Conservation (phyloP, 2,888 invertebrate species). For the Liposcelis brunnea region DNA sequence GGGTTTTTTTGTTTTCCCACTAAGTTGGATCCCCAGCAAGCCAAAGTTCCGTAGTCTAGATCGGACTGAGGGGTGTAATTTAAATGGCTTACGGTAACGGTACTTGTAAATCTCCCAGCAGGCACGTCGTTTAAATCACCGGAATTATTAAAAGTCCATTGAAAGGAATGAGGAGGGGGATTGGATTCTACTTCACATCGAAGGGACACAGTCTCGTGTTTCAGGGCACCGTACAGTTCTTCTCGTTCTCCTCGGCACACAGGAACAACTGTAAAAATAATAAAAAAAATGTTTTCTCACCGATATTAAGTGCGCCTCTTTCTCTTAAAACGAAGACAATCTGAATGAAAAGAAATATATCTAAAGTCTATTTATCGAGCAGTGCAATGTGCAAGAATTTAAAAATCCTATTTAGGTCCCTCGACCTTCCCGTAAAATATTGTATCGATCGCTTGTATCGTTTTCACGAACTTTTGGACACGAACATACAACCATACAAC, state of each 20-base stretch:
- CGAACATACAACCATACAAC: no score
- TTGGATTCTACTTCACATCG: conserved; percentile 79
- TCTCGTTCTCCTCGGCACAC: conserved; percentile 60
- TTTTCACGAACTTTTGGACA: no score
- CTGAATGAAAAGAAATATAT: no score
- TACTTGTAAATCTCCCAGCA: conserved; percentile 41
- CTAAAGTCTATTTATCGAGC: no score
- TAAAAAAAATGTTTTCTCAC: neutral
- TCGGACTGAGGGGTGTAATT: conserved; percentile 77
- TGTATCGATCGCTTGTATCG: no score
- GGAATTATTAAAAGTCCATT: conserved; percentile 87
- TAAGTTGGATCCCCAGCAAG: conserved; percentile 70
- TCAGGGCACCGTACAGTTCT: conserved; percentile 69
- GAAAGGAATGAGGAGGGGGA: conserved; percentile 68
- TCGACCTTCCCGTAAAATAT: no score
- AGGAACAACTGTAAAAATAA: conserved; percentile 43
- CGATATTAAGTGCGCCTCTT: no score
- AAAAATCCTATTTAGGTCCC: no score
- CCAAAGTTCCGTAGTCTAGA: conserved; percentile 76
- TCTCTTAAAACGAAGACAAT: no score
- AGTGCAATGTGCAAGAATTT: no score
- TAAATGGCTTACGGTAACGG: conserved; percentile 50
- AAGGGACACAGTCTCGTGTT: conserved; percentile 71
- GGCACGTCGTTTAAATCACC: conserved; percentile 64
- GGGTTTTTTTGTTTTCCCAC: conserved; percentile 71